Base-by-base conservation (phyloP, 2,888 invertebrate species). In the Volucella bombylans region DNA sequence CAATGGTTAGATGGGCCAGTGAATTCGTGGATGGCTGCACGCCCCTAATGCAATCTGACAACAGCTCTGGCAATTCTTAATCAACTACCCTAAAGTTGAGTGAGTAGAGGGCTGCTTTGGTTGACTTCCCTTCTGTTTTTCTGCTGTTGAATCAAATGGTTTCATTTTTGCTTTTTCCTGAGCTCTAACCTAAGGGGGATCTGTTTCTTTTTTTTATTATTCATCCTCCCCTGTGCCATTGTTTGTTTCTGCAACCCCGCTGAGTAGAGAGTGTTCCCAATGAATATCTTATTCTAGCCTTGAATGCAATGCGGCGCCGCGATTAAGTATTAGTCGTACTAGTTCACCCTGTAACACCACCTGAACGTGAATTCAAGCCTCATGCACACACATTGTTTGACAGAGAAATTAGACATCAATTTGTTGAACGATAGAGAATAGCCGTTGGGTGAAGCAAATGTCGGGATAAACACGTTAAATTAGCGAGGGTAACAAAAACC, bases 401-500 rank as follows among this genome's bases (percentile, higher is more conserved):
- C 85, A 85, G 85, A 76, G 81, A 85, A 85, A 85, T 85, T 85
- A 85, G 85, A 81, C 85, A 81, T 85, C 85, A 85, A 85, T 85
- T 85, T 85, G 85, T 85, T 85, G 81, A 85, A 81, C 81, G 81
- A 31, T 31, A 31, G 31, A 31, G 61, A 71, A 80, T 55, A 43
- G 80, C 52, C 74, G 65, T 38, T 67, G 83, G 49, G 52, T 57
- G 64, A 38, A 72, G 67, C 76, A 81, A 85, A 81, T 76, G 76
- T 72, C 81, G 71, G 31, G 61, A 81, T 85, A 85, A 85, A 81
- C 85, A 85, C 85, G 85, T 81, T 12, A 81, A 81, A 85, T 85
- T 81, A 85, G 67, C 81, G 68, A 57, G 64, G 81, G 80, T 71
- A 67, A 64, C 31, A 57, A 68, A 82, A 81, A 85, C 85, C 85